Evolutionary conservation across 1,140 invertebrate genomes (phyloP).

Genomic region (Nomia melanderi): DNA sequence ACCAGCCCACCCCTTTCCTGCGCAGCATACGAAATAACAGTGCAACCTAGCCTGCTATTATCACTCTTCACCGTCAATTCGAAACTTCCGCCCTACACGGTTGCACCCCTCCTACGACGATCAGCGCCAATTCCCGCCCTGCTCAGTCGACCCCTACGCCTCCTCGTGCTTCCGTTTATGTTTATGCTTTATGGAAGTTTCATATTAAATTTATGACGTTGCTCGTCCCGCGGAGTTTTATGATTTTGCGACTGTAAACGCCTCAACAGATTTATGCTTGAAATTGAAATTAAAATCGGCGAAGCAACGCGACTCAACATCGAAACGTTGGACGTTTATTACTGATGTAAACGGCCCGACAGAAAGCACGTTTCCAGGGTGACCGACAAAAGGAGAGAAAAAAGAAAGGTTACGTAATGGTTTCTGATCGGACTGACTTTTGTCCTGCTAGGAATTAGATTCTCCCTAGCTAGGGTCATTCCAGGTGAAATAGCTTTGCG

Average conservation of each 20-base stretch:
- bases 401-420: neutral
- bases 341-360: conserved; percentile 15
- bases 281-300: conserved; percentile 72
- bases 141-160: too few species aligned
- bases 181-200: conserved; percentile 74
- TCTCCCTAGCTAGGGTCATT: neutral
- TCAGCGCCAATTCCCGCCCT: too few species aligned
- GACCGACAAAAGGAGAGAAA: neutral
- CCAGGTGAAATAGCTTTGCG: too few species aligned
- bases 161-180: conserved; percentile 56
- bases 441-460: conserved; percentile 42
- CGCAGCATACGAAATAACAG: neutral
- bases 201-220: conserved; percentile 73
- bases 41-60: conserved; percentile 57
- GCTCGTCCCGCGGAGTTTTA: conserved; percentile 65
- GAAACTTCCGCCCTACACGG: conserved; percentile 27
- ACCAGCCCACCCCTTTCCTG: neutral
- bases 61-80: conserved; percentile 47
- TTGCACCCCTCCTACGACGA: conserved; percentile 18
- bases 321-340: conserved; percentile 39
- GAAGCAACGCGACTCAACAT: neutral
- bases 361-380: neutral
- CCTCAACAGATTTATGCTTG: conserved; percentile 64
- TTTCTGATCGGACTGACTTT: neutral
- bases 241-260: conserved; percentile 69